A percentile compares a stretch with the other conserved stretches of the same genome.
Evolutionary conservation across 2,888 invertebrate species (phyloP).

Genomic region (Acrobasis consociella): DNA sequence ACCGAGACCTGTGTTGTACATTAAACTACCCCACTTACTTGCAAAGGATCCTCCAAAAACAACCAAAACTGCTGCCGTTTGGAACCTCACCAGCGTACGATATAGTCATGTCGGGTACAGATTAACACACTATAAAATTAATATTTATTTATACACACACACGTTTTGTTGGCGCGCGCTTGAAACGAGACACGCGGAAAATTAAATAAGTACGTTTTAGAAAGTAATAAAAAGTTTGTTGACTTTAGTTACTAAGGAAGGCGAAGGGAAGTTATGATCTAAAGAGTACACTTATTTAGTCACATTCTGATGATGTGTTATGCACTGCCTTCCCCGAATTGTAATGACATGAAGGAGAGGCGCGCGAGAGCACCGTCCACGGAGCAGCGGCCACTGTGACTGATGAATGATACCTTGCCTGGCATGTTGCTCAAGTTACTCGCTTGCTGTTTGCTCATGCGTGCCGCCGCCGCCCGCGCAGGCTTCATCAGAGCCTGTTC

Average conservation of each 20-base stretch:
- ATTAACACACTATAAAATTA: constrained; percentile 65
- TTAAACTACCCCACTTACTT: constrained; percentile 85
- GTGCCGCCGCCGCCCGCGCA: constrained; percentile 39
- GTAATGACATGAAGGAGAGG: constrained; percentile 53
- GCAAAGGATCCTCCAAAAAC: constrained; percentile 94
- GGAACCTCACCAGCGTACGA: constrained; percentile 95
- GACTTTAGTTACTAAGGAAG: constrained; percentile 61
- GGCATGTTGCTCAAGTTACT: constrained; percentile 55
- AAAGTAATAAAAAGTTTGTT: constrained; percentile 75
- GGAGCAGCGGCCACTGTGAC: constrained; percentile 60
- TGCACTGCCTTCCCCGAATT: constrained; percentile 62
- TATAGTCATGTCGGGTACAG: constrained; percentile 88
- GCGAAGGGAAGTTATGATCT: constrained; percentile 64
- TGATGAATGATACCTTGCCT: constrained; percentile 52
- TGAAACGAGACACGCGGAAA: constrained; percentile 74
- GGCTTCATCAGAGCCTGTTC: constrained; percentile 34
- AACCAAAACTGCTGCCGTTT: constrained; percentile 95
- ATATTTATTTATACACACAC: constrained; percentile 78
- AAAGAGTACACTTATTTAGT: constrained; percentile 65
- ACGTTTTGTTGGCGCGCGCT: constrained; percentile 73
- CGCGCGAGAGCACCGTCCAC: constrained; percentile 61
- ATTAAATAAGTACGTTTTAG: constrained; percentile 79
- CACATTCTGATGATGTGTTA: constrained; percentile 76
- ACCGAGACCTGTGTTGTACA: constrained; percentile 27
- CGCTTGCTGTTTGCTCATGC: constrained; percentile 54